phyloP scores from a whole-genome alignment of 2,797 vertebrate genomes.

The Gymnodraco acuticeps region DNA sequence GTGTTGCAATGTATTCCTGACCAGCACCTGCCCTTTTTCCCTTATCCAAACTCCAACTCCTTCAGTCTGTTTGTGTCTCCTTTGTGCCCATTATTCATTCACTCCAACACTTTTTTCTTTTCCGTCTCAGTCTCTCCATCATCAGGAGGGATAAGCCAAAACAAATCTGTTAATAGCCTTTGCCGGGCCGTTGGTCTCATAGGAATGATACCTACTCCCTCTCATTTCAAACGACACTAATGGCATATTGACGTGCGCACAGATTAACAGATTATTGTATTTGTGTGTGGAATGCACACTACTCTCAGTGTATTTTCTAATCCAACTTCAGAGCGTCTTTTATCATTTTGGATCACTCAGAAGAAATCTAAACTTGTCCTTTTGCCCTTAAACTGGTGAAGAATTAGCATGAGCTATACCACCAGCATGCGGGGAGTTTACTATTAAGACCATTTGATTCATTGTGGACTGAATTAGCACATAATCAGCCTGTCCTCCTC shows the following conservation, averaged over 20 bases:
- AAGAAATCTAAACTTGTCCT: slow-evolving; percentile 6
- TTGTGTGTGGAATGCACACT: slow-evolving; percentile 38
- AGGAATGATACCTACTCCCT: slow-evolving; percentile 63
- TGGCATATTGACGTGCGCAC: slow-evolving; percentile 62
- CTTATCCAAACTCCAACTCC: slow-evolving; percentile 19
- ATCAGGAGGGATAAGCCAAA: slow-evolving; percentile 54
- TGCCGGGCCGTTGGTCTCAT: slow-evolving; percentile 41
- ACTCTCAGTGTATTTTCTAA: slow-evolving; percentile 26
- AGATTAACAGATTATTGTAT: slow-evolving; percentile 69
- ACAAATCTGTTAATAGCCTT: slow-evolving; percentile 69
- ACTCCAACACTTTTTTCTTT: slow-evolving; percentile 16
- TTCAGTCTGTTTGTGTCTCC: slow-evolving; percentile 9
- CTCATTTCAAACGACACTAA: slow-evolving; percentile 57
- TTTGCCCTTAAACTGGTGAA: slow-evolving; percentile 18
- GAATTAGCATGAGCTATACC: slow-evolving; percentile 8
- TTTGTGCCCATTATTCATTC: slow-evolving; percentile 22
- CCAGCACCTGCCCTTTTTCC: background rate
- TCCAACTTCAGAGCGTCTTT: slow-evolving; percentile 39
- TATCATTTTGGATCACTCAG: slow-evolving; percentile 22
- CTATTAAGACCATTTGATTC: slow-evolving; percentile 1
- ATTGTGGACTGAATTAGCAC: background rate
- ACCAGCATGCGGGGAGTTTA: background rate
- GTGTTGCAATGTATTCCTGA: slow-evolving; percentile 9
- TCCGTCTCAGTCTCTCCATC: slow-evolving; percentile 53
- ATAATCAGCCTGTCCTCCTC: no score